Evolutionary conservation across 1,140 invertebrate species (phyloP), one percentile per base, ranked within the genome.

Genomic region (Rhopalosiphum maidis): DNA sequence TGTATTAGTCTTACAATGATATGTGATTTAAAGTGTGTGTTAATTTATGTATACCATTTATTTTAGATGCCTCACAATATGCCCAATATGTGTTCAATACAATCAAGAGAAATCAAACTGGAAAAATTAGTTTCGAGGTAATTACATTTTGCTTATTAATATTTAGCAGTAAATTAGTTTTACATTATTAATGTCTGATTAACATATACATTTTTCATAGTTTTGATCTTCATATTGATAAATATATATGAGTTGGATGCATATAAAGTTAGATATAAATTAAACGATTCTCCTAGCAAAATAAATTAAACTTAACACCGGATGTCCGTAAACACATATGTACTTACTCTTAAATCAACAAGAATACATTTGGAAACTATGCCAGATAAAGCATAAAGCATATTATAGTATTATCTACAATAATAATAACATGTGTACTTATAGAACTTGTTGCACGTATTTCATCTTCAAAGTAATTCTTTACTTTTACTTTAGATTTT

Each of bases 41-140:
- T 51, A 22, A 60, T 93, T 46, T 55, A 77, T 90, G 22, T 23
- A 30, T 30, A 54, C 18, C 48, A 30, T 94, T 86, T 95, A 95
- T 97, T 96, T 60, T 96, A 98, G 98, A 98, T 96, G 97, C 98
- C 3, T 97, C 97, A 60, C 97, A 98, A 94, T 99, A 99, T 95
- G 98, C 98, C 60, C 98, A 98, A 95, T 98, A 98, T 94, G 98
- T 99, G 37, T 99, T 99, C 96, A 98, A 98, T 95, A 98, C 98
- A 30, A 98, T 99, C 95, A 98, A 98, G 95, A 97, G 97, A 94
- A 98, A 98, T 95, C 96, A 97, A 93, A 97, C 97, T 89, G 98
- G 97, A 86, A 98, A 98, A 95, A 97, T 99, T 93, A 98, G 97
- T 95, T 99, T 99, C 95, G 98, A 99, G 96, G 98, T 98, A 95